phyloP scores from a whole-genome alignment of 2,888 invertebrate species.

The Drosophila picticornis region DNA sequence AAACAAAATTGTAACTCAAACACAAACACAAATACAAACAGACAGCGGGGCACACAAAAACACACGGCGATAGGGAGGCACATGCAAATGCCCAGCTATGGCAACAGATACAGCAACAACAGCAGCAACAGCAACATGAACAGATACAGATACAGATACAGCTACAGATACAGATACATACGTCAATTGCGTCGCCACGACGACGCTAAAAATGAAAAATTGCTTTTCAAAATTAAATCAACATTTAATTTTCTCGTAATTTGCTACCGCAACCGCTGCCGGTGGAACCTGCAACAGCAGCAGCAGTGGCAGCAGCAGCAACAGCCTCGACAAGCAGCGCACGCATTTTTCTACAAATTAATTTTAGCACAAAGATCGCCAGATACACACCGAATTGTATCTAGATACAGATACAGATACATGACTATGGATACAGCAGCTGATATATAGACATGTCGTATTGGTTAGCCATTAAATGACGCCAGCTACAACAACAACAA shows the following conservation, averaged over 20 bases:
- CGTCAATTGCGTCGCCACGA: constrained; percentile 68
- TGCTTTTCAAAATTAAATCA: constrained; percentile 81
- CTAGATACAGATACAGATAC: constrained; percentile 61
- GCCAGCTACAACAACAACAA: constrained; percentile 50
- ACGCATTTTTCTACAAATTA: constrained; percentile 82
- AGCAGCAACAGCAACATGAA: constrained; percentile 22
- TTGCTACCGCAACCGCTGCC: constrained; percentile 71
- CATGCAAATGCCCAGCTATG: constrained; percentile 74
- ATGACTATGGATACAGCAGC: constrained; percentile 45
- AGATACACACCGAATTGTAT: constrained; percentile 78
- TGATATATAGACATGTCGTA: constrained; percentile 70
- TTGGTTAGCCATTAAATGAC: constrained; percentile 82
- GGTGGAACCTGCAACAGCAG: constrained; percentile 20
- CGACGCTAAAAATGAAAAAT: constrained; percentile 79
- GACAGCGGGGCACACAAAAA: constrained; percentile 8
- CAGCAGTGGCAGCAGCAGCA: constrained; percentile 7
- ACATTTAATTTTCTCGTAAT: constrained; percentile 81
- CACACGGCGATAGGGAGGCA: constrained; percentile 16
- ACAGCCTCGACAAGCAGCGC: constrained; percentile 63
- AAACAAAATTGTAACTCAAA: constrained; percentile 79
- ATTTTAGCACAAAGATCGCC: constrained; percentile 79
- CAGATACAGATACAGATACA: constrained; percentile 16
- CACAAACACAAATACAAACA: constrained; percentile 44
- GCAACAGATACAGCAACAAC: constrained; percentile 39
- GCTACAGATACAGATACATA: constrained; percentile 68